phyloP scores from a whole-genome alignment of 2,797 vertebrate species.

The Hydrophis major region DNA sequence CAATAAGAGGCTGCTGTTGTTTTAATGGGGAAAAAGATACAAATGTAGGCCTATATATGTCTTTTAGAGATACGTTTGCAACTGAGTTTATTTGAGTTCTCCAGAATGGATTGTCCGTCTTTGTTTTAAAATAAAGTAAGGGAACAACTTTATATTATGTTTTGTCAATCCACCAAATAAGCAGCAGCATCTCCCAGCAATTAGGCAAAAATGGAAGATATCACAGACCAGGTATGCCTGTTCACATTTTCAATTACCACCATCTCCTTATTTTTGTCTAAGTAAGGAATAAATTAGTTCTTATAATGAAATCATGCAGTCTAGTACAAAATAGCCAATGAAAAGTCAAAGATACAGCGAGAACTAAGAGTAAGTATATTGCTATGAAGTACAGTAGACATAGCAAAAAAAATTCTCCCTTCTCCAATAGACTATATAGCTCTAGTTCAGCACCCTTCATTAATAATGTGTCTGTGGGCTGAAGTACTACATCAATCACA shows the following conservation, averaged over 20 bases:
- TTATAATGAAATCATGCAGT: background rate
- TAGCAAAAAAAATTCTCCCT: background rate
- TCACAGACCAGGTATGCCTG: background rate
- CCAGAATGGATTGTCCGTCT: rapidly evolving
- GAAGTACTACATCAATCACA: rapidly evolving
- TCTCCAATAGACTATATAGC: background rate
- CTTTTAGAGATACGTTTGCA: background rate
- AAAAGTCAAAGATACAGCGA: background rate
- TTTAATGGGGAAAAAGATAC: background rate
- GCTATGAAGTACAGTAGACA: background rate
- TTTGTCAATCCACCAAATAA: constrained; percentile 5
- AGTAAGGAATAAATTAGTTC: background rate
- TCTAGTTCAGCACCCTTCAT: background rate
- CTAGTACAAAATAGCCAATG: background rate
- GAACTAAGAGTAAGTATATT: background rate
- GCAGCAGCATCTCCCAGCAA: background rate
- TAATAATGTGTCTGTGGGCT: background rate
- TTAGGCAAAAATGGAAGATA: background rate
- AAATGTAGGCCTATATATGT: background rate
- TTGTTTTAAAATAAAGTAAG: background rate
- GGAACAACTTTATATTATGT: background rate
- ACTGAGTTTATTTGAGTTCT: background rate
- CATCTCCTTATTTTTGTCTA: background rate
- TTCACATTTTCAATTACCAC: background rate
- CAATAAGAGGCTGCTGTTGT: background rate